Base-by-base conservation (phyloP, 64 coral and sea anemone genomes). In the Astreopora myriophthalma region DNA sequence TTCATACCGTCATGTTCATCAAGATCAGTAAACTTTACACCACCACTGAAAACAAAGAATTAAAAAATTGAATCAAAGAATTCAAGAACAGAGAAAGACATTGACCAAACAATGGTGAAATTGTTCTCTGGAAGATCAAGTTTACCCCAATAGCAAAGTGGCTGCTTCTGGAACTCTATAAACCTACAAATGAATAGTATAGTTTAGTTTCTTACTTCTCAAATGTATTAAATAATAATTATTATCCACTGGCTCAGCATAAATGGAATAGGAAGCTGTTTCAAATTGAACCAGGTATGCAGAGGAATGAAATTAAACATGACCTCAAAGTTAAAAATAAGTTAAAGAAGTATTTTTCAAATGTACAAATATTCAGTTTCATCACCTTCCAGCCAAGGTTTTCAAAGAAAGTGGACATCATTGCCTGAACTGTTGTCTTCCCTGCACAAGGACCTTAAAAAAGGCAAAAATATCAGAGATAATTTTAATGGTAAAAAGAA, bases 381-480 rank as follows among this genome's bases (percentile, higher is more conserved):
- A 10, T 79, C 48, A 99, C 97, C 94, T 95, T 95, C 97, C 97
- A 99, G 22, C 97, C 97, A 84, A 99, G 63, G 71, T 96, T 90
- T 81, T 99, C 97, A 94, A 99, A 99, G 86, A 99, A 99, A 75
- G 93, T 96, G 13, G 90, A 93, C 61, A 99, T 84, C 74, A 88
- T 99, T 90, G 97, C 94, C 72, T 99, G 97, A 8, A 94, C 88
- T 31, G 97, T 99, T 71, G 97, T 99, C 44, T 99, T 99, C 63
- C 97, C 97, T 82, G 90, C 97, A 93, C 97, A 99, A 16, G 97
- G 97, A 39, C 97, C 97, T 99, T 83, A 20, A 64, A 10, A 23
- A 57, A 71, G 31, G 40, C 30, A 75, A 63, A 86, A 57, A 49
- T 60, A n/a, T n/a, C n/a, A n/a, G n/a, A n/a, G n/a, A n/a, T n/a